Conservation (phyloP, 2,888 invertebrate genomes). For the Aradus depressus region DNA sequence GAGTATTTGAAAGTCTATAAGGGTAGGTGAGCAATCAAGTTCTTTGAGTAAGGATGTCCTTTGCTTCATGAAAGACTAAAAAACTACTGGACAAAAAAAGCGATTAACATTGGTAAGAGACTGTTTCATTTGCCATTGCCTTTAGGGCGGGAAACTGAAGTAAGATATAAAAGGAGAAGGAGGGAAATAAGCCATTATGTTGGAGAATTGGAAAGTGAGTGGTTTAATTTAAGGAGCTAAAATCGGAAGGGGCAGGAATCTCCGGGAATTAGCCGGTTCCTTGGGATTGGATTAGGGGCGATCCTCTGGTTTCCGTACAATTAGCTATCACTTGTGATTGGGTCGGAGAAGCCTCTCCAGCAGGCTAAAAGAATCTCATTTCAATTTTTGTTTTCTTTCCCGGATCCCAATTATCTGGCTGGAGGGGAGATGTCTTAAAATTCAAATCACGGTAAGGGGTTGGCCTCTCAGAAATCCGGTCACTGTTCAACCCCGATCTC, state of each 20-base stretch:
- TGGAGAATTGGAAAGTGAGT: constrained; percentile 13
- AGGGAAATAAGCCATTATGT: constrained; percentile 16
- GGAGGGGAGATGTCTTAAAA: constrained; percentile 22
- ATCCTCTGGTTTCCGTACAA: constrained; percentile 27
- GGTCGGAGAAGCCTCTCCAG: constrained; percentile 4
- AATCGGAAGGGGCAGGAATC: too few species aligned
- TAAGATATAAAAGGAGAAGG: constrained; percentile 14
- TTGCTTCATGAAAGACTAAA: too few species aligned
- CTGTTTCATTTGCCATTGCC: too few species aligned
- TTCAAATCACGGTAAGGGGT: constrained; percentile 24
- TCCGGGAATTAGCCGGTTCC: too few species aligned
- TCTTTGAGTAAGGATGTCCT: too few species aligned
- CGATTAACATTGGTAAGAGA: too few species aligned
- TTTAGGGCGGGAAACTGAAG: constrained; percentile 6
- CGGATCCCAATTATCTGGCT: constrained; percentile 12
- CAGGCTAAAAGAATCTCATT: constrained; percentile 25
- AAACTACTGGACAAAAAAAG: too few species aligned
- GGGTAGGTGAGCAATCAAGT: too few species aligned
- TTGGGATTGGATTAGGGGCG: constrained; percentile 26
- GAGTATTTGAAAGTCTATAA: too few species aligned
- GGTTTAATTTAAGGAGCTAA: constrained; percentile 17
- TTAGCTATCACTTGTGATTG: constrained; percentile 26
- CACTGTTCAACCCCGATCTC: too few species aligned
- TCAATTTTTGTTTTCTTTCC: constrained; percentile 27
- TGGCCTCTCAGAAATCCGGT: too few species aligned